These are phyloP conservation scores for Engraulis encrasicolus DNA, from an alignment of 2,113 vertebrate genomes.

Conservation along the genomic window DNA sequence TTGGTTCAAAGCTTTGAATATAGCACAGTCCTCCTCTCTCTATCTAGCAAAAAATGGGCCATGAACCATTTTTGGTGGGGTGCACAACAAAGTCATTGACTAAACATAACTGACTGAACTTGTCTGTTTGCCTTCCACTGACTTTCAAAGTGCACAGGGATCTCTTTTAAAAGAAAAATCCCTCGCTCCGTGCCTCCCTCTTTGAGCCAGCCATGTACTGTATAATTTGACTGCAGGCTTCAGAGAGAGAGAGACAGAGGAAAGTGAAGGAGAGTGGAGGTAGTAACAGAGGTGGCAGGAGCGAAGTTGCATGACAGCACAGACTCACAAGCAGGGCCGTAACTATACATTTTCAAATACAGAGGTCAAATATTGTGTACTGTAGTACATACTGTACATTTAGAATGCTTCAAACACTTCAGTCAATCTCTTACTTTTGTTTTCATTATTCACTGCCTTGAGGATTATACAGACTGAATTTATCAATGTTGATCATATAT, in stretches of 20 bases:
- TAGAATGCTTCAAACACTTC: too few relatives aligned
- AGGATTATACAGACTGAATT: too few relatives aligned
- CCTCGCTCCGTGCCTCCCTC: too few relatives aligned
- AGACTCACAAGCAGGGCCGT: too few relatives aligned
- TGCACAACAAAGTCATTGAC: constrained; percentile 11
- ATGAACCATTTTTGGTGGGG: not conserved
- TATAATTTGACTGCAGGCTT: constrained; percentile 9
- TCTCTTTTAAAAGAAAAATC: constrained; percentile 7
- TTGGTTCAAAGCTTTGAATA: too few relatives aligned
- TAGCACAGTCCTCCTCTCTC: not conserved
- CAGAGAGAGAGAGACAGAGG: not conserved
- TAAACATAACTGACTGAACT: not conserved
- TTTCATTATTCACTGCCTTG: too few relatives aligned
- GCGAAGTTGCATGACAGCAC: not conserved
- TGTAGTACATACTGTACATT: too few relatives aligned
- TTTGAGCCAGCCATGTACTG: not conserved
- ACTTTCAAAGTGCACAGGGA: constrained; percentile 8
- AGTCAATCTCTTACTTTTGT: too few relatives aligned
- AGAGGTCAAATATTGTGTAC: too few relatives aligned
- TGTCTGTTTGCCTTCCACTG: not conserved
- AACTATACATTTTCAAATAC: too few relatives aligned
- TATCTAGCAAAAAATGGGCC: not conserved
- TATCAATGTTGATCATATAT: too few relatives aligned
- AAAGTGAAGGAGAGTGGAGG: constrained; percentile 9
- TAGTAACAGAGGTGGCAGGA: not conserved